Base-by-base conservation (phyloP, 1,140 invertebrate species). In the Patella vulgata region DNA sequence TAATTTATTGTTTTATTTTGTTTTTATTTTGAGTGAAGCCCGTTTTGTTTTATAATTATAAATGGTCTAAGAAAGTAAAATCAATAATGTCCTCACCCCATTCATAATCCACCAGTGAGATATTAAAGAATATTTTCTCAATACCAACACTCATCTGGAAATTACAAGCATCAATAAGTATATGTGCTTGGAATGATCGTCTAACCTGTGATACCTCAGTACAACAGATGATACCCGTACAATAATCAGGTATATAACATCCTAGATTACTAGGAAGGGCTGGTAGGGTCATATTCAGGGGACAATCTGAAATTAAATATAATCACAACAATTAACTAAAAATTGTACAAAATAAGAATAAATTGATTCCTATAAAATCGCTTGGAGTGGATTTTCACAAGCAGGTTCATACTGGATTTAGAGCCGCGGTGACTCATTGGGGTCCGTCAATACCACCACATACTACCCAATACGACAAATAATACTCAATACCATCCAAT, bases 171-270 rank as follows among this genome's bases (percentile, higher is more conserved):
- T 73, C 56, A 2, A 73, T 11, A 11, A 67, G n/a, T 4, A 66
- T 21, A 43, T 63, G 62, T 0, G 44, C 43, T 17, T 63, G 46
- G 23, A 73, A 59, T 0, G 68, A 52, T 14, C 59, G 21, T 12
- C 64, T 43, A 1, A 70, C 31, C 23, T 62, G 27, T 4, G 33
- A 21, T 14, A 70, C 58, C 3, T 63, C 59, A 14, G 66, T 12
- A 68, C 71, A 73, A 58, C 71, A 73, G 12, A 48, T 48, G 5
- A 73, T 66, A 17, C 64, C 71, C 6, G 71, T 70, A 54, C 71
- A 73, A 31, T 59, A 70, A 19, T 62, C 52, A 47, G 46, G 55
- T n/a, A 70, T 57, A 28, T 60, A 44, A 59, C 68, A 70, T 14
- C 43, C 42, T 12, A 63, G 28, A 42, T 47, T 33, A 31, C 33